phyloP scores from a whole-genome alignment of 2,888 invertebrate species.

The Andrena bicolor region DNA sequence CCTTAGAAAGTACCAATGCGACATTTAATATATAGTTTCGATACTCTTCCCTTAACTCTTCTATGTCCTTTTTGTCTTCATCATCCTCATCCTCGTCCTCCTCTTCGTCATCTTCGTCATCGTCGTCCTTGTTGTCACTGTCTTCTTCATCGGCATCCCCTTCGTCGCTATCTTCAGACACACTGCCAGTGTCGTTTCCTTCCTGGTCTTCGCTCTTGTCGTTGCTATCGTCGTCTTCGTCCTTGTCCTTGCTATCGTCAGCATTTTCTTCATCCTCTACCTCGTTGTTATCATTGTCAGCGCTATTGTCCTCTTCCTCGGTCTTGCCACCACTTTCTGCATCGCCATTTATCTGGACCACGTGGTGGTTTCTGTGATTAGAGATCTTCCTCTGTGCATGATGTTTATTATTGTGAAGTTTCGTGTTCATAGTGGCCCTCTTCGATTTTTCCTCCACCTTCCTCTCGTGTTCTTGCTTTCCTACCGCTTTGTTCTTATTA shows the following conservation, averaged over 20 bases:
- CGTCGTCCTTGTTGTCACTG: neutral
- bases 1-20: slow-evolving; percentile 55
- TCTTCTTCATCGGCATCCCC: neutral
- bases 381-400: neutral
- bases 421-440: neutral
- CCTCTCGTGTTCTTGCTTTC: neutral
- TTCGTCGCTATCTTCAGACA: neutral
- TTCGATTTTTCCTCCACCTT: slow-evolving; percentile 9
- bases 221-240: neutral
- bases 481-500: slow-evolving; percentile 8
- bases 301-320: neutral
- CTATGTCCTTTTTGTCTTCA: neutral
- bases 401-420: neutral
- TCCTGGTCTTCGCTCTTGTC: neutral
- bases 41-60: slow-evolving; percentile 34
- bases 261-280: neutral
- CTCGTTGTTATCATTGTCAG: neutral
- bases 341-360: neutral
- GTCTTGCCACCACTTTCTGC: neutral
- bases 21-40: slow-evolving; percentile 53
- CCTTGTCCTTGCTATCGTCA: neutral
- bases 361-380: slow-evolving; percentile 20
- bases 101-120: neutral
- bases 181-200: neutral
- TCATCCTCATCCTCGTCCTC: neutral